phyloP scores from a whole-genome alignment of 2,113 vertebrate species.

The Oreamnos americanus region DNA sequence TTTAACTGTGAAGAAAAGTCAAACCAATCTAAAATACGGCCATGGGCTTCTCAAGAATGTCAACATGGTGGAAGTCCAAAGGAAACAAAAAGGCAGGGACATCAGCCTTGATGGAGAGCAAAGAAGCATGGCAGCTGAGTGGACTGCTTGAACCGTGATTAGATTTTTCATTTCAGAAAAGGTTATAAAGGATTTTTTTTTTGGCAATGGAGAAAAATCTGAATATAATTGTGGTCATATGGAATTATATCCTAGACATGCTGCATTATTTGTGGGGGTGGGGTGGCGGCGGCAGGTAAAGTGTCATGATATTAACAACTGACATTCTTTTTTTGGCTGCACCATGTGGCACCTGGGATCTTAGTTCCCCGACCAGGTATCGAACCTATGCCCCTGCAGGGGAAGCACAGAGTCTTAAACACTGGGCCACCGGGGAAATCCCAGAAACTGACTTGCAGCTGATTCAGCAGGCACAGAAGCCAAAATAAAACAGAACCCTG shows the following conservation, averaged over 20 bases:
- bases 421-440: neutral
- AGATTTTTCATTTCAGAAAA: neutral
- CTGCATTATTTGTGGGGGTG: neutral
- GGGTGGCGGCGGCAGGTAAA: rapidly evolving
- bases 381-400: neutral
- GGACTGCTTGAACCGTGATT: neutral
- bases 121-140: neutral
- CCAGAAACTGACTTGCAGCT: neutral
- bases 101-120: neutral
- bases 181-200: neutral
- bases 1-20: neutral
- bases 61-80: neutral
- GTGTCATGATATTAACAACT: neutral
- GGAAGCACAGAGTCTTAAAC: neutral
- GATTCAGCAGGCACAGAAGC: neutral
- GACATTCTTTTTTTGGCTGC: neutral
- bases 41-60: neutral
- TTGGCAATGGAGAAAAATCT: neutral
- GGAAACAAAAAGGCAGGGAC: neutral
- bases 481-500: neutral
- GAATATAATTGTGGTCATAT: neutral
- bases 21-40: neutral
- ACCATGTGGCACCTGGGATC: neutral
- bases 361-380: neutral
- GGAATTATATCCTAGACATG: neutral